A percentile compares a stretch with the other conserved stretches of the same genome.
phyloP scores from a whole-genome alignment of 2,113 vertebrate genomes.

The Anoura caudifer region DNA sequence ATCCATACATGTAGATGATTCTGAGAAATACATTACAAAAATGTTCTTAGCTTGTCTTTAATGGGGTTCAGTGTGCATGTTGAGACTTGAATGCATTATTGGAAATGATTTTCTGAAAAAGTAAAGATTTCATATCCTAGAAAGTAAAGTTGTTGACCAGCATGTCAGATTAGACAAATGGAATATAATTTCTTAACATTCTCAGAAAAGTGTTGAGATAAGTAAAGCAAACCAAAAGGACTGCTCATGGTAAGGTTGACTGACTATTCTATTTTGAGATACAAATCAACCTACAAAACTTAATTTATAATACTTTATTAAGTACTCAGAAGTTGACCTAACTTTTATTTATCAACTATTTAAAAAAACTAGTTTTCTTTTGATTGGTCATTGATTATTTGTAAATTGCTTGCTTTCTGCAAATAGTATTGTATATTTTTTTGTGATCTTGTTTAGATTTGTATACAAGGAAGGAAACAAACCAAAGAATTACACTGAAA shows the following conservation, averaged over 20 bases:
- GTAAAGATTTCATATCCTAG: constrained; percentile 38
- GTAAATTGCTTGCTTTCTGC: constrained; percentile 29
- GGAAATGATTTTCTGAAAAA: constrained; percentile 57
- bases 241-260: constrained; percentile 2
- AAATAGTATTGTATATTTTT: not conserved
- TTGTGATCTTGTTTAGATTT: constrained; percentile 41
- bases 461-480: not conserved
- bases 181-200: constrained; percentile 21
- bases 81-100: constrained; percentile 23
- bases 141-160: constrained; percentile 54
- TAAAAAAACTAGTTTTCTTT: constrained; percentile 41
- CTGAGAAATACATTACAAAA: constrained; percentile 35
- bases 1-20: constrained; percentile 32
- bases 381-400: constrained; percentile 44
- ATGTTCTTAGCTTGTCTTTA: constrained; percentile 16
- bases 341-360: constrained; percentile 33
- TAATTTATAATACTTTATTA: constrained; percentile 34
- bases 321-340: not conserved
- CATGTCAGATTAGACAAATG: not conserved
- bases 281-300: not conserved
- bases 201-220: constrained; percentile 46
- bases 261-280: not conserved
- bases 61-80: not conserved
- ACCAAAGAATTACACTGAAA: not conserved
- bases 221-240: constrained; percentile 17